Evolutionary conservation across 1,140 invertebrate genomes (phyloP).

Genomic region (Bombus waltoni): DNA sequence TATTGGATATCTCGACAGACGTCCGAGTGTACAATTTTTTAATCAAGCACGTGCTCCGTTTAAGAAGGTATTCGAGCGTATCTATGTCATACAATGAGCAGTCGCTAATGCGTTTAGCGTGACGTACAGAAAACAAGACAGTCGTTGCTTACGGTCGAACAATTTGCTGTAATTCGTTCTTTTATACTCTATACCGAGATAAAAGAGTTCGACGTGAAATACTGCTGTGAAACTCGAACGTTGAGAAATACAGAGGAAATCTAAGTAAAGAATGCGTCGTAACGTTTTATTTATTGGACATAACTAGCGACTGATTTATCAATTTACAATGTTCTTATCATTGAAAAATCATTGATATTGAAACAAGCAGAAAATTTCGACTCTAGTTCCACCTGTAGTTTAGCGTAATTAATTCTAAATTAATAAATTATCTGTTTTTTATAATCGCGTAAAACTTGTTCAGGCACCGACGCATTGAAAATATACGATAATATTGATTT

Average conservation of each 20-base stretch:
- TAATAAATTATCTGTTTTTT: too few species aligned
- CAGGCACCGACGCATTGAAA: background rate
- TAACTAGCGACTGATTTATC: background rate
- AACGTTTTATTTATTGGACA: too few species aligned
- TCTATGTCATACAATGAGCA: constrained; percentile 11
- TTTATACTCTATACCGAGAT: background rate
- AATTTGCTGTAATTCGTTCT: constrained; percentile 40
- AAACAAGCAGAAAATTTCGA: background rate
- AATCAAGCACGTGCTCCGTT: constrained; percentile 11
- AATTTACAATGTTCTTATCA: background rate
- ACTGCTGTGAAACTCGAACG: background rate
- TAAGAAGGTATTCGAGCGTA: constrained; percentile 1
- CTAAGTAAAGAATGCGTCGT: background rate
- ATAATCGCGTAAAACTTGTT: background rate
- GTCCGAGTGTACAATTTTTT: constrained; percentile 18
- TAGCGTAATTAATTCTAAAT: too few species aligned
- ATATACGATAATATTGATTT: background rate
- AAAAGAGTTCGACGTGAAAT: background rate
- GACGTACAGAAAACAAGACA: constrained; percentile 4
- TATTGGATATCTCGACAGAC: constrained; percentile 25
- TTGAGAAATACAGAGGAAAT: background rate
- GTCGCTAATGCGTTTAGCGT: constrained; percentile 21
- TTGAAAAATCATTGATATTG: background rate
- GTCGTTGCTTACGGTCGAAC: constrained; percentile 22
- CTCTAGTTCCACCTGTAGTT: background rate